Evolutionary conservation across 2,888 invertebrate species (phyloP).

Genomic region (Synergus itoensis): DNA sequence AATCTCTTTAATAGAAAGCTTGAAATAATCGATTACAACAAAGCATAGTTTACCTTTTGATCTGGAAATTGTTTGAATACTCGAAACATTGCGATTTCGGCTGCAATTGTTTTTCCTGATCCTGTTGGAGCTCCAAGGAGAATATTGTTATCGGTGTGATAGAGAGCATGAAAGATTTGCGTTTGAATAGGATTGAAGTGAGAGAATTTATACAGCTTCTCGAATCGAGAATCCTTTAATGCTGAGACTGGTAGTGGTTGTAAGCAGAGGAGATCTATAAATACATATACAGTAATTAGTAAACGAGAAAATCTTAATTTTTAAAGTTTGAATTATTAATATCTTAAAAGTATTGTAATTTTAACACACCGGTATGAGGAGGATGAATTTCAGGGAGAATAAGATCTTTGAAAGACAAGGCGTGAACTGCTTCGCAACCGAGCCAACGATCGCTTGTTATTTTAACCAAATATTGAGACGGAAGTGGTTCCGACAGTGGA

Average conservation of each 20-base stretch:
- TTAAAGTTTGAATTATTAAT: neutral
- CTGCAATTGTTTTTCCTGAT: conserved; percentile 98
- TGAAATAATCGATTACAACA: neutral
- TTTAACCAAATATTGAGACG: conserved; percentile 93
- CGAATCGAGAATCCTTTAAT: conserved; percentile 87
- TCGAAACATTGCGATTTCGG: conserved; percentile 97
- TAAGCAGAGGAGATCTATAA: conserved; percentile 89
- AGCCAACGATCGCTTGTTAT: conserved; percentile 93
- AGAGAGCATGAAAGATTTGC: conserved; percentile 97
- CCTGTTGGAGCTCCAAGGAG: conserved; percentile 97
- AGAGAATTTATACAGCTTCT: conserved; percentile 92
- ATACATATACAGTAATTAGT: conserved; percentile 16
- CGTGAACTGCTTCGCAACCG: conserved; percentile 81
- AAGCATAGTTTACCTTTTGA: conserved; percentile 81
- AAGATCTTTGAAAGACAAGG: conserved; percentile 89
- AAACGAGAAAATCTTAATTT: conserved; percentile 16
- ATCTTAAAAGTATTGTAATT: neutral
- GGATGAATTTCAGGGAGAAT: conserved; percentile 95
- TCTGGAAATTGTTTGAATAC: conserved; percentile 90
- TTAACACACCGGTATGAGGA: conserved; percentile 88
- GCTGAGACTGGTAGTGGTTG: conserved; percentile 93
- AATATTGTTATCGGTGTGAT: conserved; percentile 96
- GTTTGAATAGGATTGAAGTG: conserved; percentile 99
- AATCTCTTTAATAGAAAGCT: neutral
- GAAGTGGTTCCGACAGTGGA: conserved; percentile 93